These are phyloP conservation scores for Microctenopoma stevenorrisi DNA, from an alignment of 2,797 vertebrate genomes.

Conservation along the genomic window DNA sequence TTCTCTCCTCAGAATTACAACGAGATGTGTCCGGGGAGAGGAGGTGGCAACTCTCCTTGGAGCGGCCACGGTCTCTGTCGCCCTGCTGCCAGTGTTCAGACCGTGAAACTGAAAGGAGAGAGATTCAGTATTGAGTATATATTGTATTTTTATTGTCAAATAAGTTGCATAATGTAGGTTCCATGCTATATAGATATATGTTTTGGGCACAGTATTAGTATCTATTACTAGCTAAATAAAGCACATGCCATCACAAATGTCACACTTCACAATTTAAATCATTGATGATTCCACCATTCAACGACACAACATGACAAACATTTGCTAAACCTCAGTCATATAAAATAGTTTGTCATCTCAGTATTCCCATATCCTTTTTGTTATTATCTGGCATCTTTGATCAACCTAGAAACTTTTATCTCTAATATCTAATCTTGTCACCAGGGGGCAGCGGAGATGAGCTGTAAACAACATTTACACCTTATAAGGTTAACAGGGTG, in stretches of 20 bases:
- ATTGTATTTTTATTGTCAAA: no score
- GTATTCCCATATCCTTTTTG: no score
- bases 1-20: constrained; percentile 93
- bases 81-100: constrained; percentile 89
- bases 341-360: not conserved
- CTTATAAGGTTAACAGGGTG: not conserved
- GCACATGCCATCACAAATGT: no score
- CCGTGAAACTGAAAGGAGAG: constrained; percentile 84
- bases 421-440: not conserved
- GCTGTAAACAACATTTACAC: not conserved
- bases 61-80: constrained; percentile 89
- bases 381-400: no score
- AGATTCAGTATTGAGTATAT: not conserved
- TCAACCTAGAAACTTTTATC: not conserved
- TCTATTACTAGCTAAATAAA: no score
- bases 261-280: no score
- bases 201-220: no score
- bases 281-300: no score
- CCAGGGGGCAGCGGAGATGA: not conserved
- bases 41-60: constrained; percentile 94
- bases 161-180: no score
- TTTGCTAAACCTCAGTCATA: not conserved
- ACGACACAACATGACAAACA: no score
- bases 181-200: no score
- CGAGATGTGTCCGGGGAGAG: constrained; percentile 92